phyloP scores from a whole-genome alignment of 1,140 invertebrate species.

The Carcinoscorpius rotundicauda region DNA sequence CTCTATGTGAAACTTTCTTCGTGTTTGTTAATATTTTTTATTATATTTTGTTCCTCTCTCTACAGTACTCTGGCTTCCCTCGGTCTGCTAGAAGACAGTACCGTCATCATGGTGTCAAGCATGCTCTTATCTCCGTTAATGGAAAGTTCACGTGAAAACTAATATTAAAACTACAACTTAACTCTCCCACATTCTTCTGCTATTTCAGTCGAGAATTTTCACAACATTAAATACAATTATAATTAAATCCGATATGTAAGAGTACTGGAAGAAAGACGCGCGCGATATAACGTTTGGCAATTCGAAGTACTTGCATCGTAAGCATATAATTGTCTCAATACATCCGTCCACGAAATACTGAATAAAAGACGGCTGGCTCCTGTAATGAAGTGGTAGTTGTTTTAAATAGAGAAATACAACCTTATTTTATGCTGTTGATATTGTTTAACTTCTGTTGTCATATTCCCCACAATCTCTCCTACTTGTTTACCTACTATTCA shows the following conservation, averaged over 20 bases:
- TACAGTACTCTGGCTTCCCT: slow-evolving; percentile 51
- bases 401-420: too few species aligned
- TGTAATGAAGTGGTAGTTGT: too few species aligned
- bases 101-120: slow-evolving; percentile 68
- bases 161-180: background rate
- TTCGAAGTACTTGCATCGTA: background rate
- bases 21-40: background rate
- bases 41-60: slow-evolving; percentile 40
- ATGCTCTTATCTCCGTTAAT: slow-evolving; percentile 80
- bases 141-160: slow-evolving; percentile 36
- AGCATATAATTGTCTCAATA: background rate
- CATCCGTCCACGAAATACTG: too few species aligned
- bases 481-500: too few species aligned
- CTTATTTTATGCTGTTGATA: too few species aligned
- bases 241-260: background rate
- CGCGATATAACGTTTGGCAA: background rate
- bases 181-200: background rate
- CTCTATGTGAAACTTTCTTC: too few species aligned
- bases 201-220: background rate
- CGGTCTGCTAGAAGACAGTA: slow-evolving; percentile 63
- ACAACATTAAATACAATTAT: background rate
- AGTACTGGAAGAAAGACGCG: background rate
- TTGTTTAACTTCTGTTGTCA: too few species aligned
- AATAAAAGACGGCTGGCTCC: too few species aligned
- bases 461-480: too few species aligned